Evolutionary conservation across 2,797 vertebrate species (phyloP), one percentile per base, ranked within the genome.

Genomic region (Rhynchonycteris naso): DNA sequence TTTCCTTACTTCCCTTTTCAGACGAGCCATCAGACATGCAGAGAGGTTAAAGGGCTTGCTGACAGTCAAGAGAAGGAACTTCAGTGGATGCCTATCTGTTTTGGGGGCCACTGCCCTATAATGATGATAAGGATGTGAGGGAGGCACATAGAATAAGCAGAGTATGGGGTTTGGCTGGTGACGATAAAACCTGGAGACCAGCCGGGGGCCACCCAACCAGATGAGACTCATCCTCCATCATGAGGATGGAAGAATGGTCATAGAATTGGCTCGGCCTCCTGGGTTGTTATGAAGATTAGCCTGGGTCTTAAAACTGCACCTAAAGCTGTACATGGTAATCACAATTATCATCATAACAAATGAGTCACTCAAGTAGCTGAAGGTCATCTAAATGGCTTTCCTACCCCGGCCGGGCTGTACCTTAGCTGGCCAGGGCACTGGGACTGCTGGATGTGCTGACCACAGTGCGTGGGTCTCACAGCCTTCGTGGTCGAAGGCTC

Each of bases 81-180:
- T 47, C 66, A 15, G 0, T 1, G 0, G 19, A 47, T 28, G 56
- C 50, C 19, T 13, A 7, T 28, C n/a, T 79, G n/a, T 82, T 81
- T 79, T 52, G 0, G 0, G 33, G 33, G 11, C 54, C 47, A 5
- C 24, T 16, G 11, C 11, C 47, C 28, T 28, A 0, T 7, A 19
- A 43, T 4, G 52, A 43, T 1, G 3, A 18, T 7, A 63, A 74
- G 61, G 13, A n/a, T 47, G 69, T 2, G 0, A 6, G 1, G 4
- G 30, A 52, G 65, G 22, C 2, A 38, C 7, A 0, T 5, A 7
- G n/a, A 30, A 19, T 1, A 76, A 58, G 50, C 16, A 2, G 19
- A 65, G 10, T n/a, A 3, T 9, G 30, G 33, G 52, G 52, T 28
- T 33, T 69, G 15, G 10, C 15, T 33, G 47, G 19, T 4, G 5